Evolutionary conservation across 2,797 vertebrate genomes (phyloP).

Genomic region (Anisognathus igniventris): DNA sequence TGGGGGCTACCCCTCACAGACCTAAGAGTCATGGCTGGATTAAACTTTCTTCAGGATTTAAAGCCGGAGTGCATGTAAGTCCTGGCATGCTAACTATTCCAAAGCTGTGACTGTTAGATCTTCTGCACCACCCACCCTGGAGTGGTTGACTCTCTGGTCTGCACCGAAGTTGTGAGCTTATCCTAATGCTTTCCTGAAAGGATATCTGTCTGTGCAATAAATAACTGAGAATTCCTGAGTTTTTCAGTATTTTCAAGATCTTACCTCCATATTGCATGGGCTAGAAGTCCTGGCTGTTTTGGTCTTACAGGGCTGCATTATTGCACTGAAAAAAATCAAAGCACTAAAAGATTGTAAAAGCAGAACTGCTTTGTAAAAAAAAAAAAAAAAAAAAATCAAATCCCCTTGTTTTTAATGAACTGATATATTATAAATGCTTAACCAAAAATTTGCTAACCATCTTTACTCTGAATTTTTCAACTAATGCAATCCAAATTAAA

Average conservation of each 20-base stretch:
- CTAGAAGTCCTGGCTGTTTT: neutral
- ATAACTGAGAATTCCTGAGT: neutral
- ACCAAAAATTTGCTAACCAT: neutral
- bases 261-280: neutral
- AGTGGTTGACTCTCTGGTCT: neutral
- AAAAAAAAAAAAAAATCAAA: neutral
- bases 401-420: neutral
- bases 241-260: neutral
- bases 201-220: neutral
- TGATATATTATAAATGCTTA: neutral
- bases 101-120: neutral
- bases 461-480: neutral
- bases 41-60: neutral
- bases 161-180: neutral
- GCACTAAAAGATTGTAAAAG: neutral
- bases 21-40: neutral
- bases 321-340: neutral
- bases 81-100: neutral
- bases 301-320: neutral
- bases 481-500: neutral
- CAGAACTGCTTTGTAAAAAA: accelerated
- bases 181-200: neutral
- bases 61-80: accelerated
- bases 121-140: neutral
- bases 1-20: neutral